These are phyloP conservation scores for Forbesichthys agassizii DNA, from an alignment of 2,113 vertebrate genomes.

Conservation along the genomic window DNA sequence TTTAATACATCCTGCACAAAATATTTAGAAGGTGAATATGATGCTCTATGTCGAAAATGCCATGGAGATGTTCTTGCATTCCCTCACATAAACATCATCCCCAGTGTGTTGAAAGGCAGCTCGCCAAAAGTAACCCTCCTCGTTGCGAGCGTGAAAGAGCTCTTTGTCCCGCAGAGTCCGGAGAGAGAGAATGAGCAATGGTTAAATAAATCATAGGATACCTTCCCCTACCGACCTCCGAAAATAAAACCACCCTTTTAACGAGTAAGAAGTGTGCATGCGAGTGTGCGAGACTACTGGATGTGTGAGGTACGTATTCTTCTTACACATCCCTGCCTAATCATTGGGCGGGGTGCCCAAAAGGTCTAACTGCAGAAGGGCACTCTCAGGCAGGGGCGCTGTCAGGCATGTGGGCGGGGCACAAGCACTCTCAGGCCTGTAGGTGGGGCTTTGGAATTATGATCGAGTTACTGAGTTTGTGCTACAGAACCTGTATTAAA, in stretches of 20 bases:
- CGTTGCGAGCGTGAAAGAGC: conserved; percentile 41
- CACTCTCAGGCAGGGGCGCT: too few species aligned
- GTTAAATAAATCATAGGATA: conserved; percentile 26
- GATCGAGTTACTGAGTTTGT: too few species aligned
- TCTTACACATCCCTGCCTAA: too few species aligned
- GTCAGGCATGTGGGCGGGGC: too few species aligned
- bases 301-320: too few species aligned
- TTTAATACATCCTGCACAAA: conserved; percentile 38
- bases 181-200: background rate
- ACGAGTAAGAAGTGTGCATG: too few species aligned
- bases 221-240: background rate
- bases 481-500: too few species aligned
- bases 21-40: conserved; percentile 11
- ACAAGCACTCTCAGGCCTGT: too few species aligned
- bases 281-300: too few species aligned
- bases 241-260: background rate
- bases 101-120: conserved; percentile 47
- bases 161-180: conserved; percentile 33
- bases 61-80: conserved; percentile 37
- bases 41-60: conserved; percentile 56
- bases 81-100: conserved; percentile 55
- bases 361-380: too few species aligned
- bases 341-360: too few species aligned
- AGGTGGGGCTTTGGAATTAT: too few species aligned
- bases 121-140: conserved; percentile 30